These are phyloP conservation scores for Mactra quadrangularis DNA, from an alignment of 1,140 invertebrate genomes.

Conservation along the genomic window DNA sequence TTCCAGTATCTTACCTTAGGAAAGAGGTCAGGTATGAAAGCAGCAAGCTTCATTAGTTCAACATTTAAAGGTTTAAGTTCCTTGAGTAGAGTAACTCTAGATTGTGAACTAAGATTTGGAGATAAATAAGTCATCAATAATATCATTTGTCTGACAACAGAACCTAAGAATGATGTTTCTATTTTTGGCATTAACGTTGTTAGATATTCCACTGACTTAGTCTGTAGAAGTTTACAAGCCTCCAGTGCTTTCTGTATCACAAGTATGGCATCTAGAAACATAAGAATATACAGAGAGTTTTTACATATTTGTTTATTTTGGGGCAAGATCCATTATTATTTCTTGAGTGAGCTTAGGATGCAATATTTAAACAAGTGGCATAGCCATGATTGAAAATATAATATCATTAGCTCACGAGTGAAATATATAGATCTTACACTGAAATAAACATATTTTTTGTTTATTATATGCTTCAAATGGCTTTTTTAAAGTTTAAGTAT, in stretches of 20 bases:
- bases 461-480: no score
- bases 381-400: no score
- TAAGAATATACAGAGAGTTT: constrained; percentile 10
- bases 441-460: no score
- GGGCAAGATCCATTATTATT: no score
- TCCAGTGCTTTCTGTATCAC: constrained; percentile 73
- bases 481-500: no score
- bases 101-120: constrained; percentile 70
- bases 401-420: no score
- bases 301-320: no score
- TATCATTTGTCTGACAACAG: constrained; percentile 79
- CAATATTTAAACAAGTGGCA: no score
- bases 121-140: constrained; percentile 74
- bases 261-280: constrained; percentile 73
- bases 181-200: constrained; percentile 67
- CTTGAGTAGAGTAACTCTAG: constrained; percentile 71
- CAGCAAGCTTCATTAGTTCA: constrained; percentile 71
- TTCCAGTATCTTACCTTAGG: constrained; percentile 77
- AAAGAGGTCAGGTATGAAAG: constrained; percentile 73
- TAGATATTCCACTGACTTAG: constrained; percentile 66
- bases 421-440: no score
- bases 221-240: constrained; percentile 71
- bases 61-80: constrained; percentile 70
- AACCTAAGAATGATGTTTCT: constrained; percentile 77
- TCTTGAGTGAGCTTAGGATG: no score